A percentile compares a stretch with the other conserved stretches of the same genome.
phyloP scores from a whole-genome alignment of 2,888 invertebrate genomes.

The Zygogramma bicolorata region DNA sequence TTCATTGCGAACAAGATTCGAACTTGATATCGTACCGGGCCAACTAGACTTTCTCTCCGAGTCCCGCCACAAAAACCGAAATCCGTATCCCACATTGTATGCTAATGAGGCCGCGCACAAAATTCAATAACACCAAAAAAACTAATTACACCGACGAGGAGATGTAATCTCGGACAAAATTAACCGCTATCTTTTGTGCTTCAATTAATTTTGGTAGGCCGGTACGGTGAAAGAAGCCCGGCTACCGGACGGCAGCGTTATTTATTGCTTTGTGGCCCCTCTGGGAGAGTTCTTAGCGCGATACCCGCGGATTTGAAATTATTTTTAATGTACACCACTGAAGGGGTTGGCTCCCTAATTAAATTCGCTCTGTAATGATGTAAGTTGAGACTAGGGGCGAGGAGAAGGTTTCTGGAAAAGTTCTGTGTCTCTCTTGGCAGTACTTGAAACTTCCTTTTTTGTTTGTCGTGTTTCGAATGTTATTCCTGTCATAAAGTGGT shows the following conservation, averaged over 20 bases:
- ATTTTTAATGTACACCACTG: conserved; percentile 31
- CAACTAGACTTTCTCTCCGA: background rate
- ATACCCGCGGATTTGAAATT: conserved; percentile 27
- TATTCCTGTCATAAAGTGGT: too few relatives aligned
- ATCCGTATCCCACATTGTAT: conserved; percentile 14
- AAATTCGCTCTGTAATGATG: conserved; percentile 13
- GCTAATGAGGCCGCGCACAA: conserved; percentile 17
- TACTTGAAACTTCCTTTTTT: too few relatives aligned
- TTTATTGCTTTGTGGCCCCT: conserved; percentile 28
- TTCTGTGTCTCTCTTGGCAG: too few relatives aligned
- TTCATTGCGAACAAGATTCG: background rate
- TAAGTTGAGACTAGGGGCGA: background rate
- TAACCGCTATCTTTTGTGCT: conserved; percentile 19
- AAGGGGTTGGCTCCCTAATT: conserved; percentile 35
- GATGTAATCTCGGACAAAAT: conserved; percentile 13
- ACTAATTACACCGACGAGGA: conserved; percentile 18
- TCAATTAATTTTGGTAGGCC: conserved; percentile 24
- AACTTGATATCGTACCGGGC: background rate
- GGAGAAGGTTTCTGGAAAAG: background rate
- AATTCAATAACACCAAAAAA: conserved; percentile 23
- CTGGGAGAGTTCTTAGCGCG: conserved; percentile 16
- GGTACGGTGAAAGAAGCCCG: conserved; percentile 15
- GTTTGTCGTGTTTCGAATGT: too few relatives aligned
- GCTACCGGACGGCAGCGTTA: conserved; percentile 23
- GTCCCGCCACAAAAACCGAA: background rate